Evolutionary conservation across 2,888 invertebrate genomes (phyloP).

Genomic region (Melolontha melolontha): DNA sequence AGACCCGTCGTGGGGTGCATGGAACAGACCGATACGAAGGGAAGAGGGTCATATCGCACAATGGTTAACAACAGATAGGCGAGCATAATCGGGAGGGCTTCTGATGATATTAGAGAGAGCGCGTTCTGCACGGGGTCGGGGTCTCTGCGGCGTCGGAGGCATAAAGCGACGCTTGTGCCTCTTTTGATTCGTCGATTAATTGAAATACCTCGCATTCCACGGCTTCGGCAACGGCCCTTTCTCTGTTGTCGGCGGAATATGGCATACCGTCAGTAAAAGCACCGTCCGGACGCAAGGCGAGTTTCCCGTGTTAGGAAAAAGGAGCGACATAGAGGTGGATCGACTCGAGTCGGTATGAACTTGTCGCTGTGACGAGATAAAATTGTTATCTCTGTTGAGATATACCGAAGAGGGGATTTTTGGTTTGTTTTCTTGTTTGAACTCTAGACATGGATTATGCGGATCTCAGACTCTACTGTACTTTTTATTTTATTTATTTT

Average conservation of each 20-base stretch:
- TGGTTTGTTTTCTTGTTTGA: too few species aligned
- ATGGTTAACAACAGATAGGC: slow-evolving; percentile 37
- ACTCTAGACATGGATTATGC: too few species aligned
- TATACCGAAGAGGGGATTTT: too few species aligned
- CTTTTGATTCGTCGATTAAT: slow-evolving; percentile 67
- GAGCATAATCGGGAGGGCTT: slow-evolving; percentile 30
- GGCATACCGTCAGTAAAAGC: slow-evolving; percentile 14
- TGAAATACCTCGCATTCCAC: slow-evolving; percentile 67
- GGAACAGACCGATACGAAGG: slow-evolving; percentile 14
- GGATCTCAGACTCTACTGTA: too few species aligned
- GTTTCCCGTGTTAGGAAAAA: slow-evolving; percentile 10
- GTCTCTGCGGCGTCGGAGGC: slow-evolving; percentile 52
- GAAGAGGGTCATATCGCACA: slow-evolving; percentile 30
- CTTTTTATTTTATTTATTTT: too few species aligned
- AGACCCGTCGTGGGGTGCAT: slow-evolving; percentile 19
- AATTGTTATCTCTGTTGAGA: slow-evolving; percentile 31
- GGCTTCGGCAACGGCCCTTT: slow-evolving; percentile 50
- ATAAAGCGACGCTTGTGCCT: slow-evolving; percentile 62
- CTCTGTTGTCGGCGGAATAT: slow-evolving; percentile 24
- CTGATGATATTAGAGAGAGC: slow-evolving; percentile 32
- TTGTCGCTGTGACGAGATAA: slow-evolving; percentile 23
- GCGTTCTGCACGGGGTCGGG: slow-evolving; percentile 26
- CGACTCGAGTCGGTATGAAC: slow-evolving; percentile 28
- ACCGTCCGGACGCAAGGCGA: background rate
- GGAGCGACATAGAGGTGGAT: slow-evolving; percentile 10